phyloP scores from a whole-genome alignment of 1,140 invertebrate genomes.

The Drosophila ananassae region DNA sequence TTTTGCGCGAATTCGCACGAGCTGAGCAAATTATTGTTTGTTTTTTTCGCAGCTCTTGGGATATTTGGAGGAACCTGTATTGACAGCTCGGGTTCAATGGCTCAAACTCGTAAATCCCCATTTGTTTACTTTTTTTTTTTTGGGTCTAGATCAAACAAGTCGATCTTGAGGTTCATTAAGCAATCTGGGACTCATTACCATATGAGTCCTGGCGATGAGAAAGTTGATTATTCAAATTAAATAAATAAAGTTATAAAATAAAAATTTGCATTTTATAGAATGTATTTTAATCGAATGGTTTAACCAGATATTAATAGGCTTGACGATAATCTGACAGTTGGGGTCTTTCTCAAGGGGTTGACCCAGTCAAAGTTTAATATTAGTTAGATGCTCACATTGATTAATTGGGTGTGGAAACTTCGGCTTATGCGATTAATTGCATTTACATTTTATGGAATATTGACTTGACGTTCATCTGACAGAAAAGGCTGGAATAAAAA shows the following conservation, averaged over 20 bases:
- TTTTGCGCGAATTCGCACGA: constrained; percentile 11
- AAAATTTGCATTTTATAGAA: neutral
- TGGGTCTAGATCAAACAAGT: constrained; percentile 27
- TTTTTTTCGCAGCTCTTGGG: constrained; percentile 3
- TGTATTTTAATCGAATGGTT: neutral
- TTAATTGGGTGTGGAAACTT: neutral
- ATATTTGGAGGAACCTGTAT: constrained; percentile 30
- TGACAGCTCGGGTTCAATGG: constrained; percentile 32
- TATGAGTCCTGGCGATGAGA: constrained; percentile 21
- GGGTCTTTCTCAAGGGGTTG: constrained; percentile 1
- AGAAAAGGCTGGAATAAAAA: constrained; percentile 6
- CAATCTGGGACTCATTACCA: constrained; percentile 22
- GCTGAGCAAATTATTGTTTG: constrained; percentile 7
- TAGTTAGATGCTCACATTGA: neutral
- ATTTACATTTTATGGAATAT: neutral
- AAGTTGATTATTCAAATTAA: constrained; percentile 1
- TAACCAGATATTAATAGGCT: neutral
- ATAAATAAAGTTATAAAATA: neutral
- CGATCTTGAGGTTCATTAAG: constrained; percentile 38
- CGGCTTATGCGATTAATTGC: neutral
- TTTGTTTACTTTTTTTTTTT: constrained; percentile 33
- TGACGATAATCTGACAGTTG: neutral
- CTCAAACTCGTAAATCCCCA: constrained; percentile 33
- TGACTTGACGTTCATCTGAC: constrained; percentile 4
- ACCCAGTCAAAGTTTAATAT: neutral